A percentile compares a stretch with the other conserved stretches of the same genome.
Conservation (phyloP, 2,888 invertebrate genomes). For the Amaurobius ferox region DNA sequence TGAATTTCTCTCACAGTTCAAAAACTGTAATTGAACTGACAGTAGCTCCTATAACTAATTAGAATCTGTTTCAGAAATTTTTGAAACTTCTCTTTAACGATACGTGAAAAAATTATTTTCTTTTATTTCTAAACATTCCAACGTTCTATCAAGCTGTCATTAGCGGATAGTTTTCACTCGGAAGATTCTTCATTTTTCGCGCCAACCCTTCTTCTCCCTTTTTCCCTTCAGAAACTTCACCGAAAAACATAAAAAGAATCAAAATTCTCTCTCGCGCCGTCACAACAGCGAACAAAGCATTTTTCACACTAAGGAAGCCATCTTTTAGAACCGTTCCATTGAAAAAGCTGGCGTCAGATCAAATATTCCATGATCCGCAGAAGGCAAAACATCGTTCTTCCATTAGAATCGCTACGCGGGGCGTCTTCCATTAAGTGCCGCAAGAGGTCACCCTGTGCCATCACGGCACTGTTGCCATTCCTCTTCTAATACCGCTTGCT, state of each 20-base stretch:
- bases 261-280: background rate
- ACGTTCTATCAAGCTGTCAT: background rate
- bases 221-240: background rate
- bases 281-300: constrained; percentile 46
- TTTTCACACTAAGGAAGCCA: constrained; percentile 50
- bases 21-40: no score
- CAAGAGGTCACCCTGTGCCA: constrained; percentile 69
- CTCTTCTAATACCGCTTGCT: constrained; percentile 31
- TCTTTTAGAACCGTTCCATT: constrained; percentile 36
- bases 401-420: constrained; percentile 66
- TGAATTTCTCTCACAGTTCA: no score
- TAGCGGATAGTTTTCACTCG: background rate
- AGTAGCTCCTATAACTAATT: no score
- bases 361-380: constrained; percentile 70
- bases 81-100: no score
- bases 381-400: constrained; percentile 68
- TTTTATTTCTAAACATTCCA: no score
- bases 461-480: constrained; percentile 42
- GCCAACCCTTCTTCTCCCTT: background rate
- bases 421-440: constrained; percentile 69
- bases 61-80: no score
- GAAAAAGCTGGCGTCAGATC: constrained; percentile 60
- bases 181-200: background rate
- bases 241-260: background rate
- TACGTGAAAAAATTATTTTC: no score